Evolutionary conservation across 1,140 invertebrate species (phyloP).

Genomic region (Pectinophora gossypiella): DNA sequence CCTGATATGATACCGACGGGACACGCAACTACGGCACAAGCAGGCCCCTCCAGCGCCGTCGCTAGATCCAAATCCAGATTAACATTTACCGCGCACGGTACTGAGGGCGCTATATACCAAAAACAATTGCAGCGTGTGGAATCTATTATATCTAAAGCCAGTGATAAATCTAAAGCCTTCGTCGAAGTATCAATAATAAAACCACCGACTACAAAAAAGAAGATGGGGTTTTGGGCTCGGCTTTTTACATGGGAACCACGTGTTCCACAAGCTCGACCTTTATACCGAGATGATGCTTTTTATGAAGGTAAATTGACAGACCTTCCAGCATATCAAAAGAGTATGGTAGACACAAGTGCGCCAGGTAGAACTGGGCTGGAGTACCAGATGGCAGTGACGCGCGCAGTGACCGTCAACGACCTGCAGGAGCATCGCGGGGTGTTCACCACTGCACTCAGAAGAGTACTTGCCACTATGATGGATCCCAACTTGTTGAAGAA

Average conservation of each 20-base stretch:
- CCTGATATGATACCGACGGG: conserved; percentile 31
- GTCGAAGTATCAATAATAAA: conserved; percentile 34
- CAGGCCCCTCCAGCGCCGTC: background rate
- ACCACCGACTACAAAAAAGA: conserved; percentile 26
- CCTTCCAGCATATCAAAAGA: conserved; percentile 85
- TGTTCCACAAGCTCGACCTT: conserved; percentile 77
- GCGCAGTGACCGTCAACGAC: conserved; percentile 54
- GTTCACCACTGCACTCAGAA: conserved; percentile 54
- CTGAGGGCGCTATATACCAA: conserved; percentile 46
- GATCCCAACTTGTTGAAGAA: conserved; percentile 51
- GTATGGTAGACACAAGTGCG: conserved; percentile 32
- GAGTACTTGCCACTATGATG: conserved; percentile 66
- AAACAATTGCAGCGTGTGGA: conserved; percentile 60
- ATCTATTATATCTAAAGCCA: conserved; percentile 50
- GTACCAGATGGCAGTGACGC: conserved; percentile 61
- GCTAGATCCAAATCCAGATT: conserved; percentile 36
- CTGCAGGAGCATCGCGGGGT: conserved; percentile 50
- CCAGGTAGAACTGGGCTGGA: conserved; percentile 57
- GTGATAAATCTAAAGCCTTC: conserved; percentile 37
- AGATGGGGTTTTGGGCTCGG: conserved; percentile 38
- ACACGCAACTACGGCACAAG: conserved; percentile 34
- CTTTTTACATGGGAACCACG: conserved; percentile 55
- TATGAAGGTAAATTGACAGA: conserved; percentile 86
- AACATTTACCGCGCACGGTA: conserved; percentile 42
- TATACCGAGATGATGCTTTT: conserved; percentile 92